phyloP scores from a whole-genome alignment of 2,888 invertebrate genomes.

The Oscheius onirici region DNA sequence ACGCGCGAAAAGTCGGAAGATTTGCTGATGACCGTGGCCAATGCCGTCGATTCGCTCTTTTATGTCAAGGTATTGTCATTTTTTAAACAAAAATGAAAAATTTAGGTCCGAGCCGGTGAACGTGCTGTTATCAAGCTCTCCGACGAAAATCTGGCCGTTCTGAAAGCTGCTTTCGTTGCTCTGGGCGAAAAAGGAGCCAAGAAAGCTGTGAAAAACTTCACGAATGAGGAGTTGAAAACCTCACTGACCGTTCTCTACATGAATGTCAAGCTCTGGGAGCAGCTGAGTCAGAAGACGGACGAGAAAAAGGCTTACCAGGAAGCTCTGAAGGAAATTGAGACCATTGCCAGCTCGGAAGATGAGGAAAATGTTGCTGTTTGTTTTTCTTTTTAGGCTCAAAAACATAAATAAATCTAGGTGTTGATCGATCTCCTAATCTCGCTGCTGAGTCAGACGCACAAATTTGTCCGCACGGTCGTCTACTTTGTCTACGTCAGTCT shows the following conservation, averaged over 20 bases:
- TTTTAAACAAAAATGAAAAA: neutral
- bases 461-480: constrained; percentile 44
- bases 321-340: constrained; percentile 38
- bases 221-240: constrained; percentile 22
- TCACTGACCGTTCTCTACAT: constrained; percentile 47
- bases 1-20: constrained; percentile 12
- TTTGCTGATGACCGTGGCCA: constrained; percentile 17
- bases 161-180: constrained; percentile 42
- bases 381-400: constrained; percentile 13
- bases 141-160: constrained; percentile 46
- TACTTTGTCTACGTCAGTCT: constrained; percentile 45
- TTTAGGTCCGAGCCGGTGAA: constrained; percentile 47
- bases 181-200: constrained; percentile 40
- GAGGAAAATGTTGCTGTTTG: constrained; percentile 27
- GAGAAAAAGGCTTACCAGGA: constrained; percentile 38
- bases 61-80: constrained; percentile 21
- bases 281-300: constrained; percentile 26
- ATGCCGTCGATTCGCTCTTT: constrained; percentile 27
- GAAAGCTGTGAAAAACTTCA: constrained; percentile 19
- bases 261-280: constrained; percentile 42
- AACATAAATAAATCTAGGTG: constrained; percentile 31
- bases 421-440: constrained; percentile 54
- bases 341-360: constrained; percentile 35
- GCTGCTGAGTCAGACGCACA: constrained; percentile 45
- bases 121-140: constrained; percentile 47